Evolutionary conservation across 2,113 vertebrate species (phyloP).

Genomic region (Isurus oxyrinchus): DNA sequence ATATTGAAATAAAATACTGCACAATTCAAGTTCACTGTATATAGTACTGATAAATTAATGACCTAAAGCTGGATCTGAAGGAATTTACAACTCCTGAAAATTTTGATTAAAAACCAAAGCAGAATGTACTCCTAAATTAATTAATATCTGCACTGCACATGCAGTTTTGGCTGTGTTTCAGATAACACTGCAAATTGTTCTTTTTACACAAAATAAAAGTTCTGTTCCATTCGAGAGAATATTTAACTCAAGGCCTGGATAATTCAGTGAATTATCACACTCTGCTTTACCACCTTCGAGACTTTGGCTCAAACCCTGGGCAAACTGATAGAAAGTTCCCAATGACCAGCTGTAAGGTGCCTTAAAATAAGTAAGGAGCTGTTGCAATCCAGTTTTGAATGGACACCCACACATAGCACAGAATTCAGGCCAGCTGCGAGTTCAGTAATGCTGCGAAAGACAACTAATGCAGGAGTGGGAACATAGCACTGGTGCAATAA

Average conservation of each 20-base stretch:
- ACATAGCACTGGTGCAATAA: not conserved
- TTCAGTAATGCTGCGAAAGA: not conserved
- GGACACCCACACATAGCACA: not conserved
- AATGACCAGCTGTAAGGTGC: not conserved
- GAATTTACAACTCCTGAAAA: not conserved
- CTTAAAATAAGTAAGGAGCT: not conserved
- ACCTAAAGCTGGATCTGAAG: not conserved
- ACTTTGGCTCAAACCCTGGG: not conserved
- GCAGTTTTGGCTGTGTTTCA: not conserved
- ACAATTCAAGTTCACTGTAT: not conserved
- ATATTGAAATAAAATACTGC: not conserved
- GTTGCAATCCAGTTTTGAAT: not conserved
- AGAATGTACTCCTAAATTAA: not conserved
- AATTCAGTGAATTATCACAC: not conserved
- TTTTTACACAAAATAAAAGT: not conserved
- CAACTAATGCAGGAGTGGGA: not conserved
- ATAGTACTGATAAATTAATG: not conserved
- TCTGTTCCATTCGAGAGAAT: not conserved
- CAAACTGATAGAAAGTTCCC: not conserved
- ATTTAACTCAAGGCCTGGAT: not conserved
- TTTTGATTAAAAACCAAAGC: not conserved
- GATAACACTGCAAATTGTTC: not conserved
- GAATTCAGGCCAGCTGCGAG: not conserved
- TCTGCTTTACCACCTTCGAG: not conserved
- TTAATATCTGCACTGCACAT: not conserved